Conservation (phyloP, 2,888 invertebrate species). For the Augiades crinisus region DNA sequence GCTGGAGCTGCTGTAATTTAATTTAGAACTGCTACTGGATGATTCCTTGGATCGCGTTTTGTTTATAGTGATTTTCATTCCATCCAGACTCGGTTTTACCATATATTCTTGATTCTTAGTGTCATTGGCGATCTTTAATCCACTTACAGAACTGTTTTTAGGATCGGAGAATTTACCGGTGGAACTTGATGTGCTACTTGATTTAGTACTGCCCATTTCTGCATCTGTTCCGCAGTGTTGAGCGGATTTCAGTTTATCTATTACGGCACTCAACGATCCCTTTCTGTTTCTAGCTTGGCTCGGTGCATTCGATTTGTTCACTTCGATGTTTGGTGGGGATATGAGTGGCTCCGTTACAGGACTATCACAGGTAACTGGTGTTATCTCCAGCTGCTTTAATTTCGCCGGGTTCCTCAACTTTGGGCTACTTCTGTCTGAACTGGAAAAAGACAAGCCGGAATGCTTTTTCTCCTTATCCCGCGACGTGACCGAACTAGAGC, state of each 20-base stretch:
- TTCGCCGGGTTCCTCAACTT: constrained; percentile 86
- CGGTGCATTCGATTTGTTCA: constrained; percentile 82
- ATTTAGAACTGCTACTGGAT: constrained; percentile 70
- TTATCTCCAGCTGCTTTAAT: constrained; percentile 85
- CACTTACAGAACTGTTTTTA: constrained; percentile 62
- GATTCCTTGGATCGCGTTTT: constrained; percentile 91
- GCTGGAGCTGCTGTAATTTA: constrained; percentile 67
- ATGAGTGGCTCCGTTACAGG: constrained; percentile 67
- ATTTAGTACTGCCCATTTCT: constrained; percentile 68
- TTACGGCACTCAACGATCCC: constrained; percentile 90
- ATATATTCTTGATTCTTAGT: constrained; percentile 91
- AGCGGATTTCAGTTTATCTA: constrained; percentile 91
- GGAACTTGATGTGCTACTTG: constrained; percentile 62
- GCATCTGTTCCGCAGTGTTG: constrained; percentile 84
- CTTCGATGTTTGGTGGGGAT: constrained; percentile 79
- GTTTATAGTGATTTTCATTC: constrained; percentile 95
- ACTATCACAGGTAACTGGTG: constrained; percentile 76
- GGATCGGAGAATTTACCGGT: constrained; percentile 72
- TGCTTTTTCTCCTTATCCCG: constrained; percentile 81
- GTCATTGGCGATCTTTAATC: constrained; percentile 61
- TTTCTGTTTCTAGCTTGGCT: constrained; percentile 85
- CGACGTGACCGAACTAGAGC: constrained; percentile 62
- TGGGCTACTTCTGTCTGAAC: constrained; percentile 83
- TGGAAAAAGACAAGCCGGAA: constrained; percentile 71
- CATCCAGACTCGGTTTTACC: constrained; percentile 94